A percentile compares a stretch with the other conserved stretches of the same genome.
Evolutionary conservation across 2,888 invertebrate species (phyloP).

Genomic region (Pycnomerus fuliginosus): DNA sequence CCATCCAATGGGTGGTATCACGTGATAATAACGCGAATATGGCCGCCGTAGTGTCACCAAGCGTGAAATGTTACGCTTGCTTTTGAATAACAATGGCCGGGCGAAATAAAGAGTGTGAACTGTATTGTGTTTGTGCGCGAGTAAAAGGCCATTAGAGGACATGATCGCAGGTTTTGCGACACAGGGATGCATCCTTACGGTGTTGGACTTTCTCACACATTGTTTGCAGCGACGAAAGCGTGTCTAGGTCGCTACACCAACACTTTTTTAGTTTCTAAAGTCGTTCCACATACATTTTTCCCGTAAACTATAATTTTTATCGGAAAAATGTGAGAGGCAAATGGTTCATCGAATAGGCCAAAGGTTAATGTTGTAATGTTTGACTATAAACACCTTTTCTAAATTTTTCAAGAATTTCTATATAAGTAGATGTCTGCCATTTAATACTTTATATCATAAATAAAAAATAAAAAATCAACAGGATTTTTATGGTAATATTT

Average conservation of each 20-base stretch:
- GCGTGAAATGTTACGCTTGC: constrained; percentile 51
- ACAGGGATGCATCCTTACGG: constrained; percentile 8
- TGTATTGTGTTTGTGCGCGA: constrained; percentile 17
- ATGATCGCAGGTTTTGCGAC: constrained; percentile 15
- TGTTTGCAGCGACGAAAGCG: constrained; percentile 16
- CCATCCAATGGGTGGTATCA: constrained; percentile 14
- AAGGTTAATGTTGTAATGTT: constrained; percentile 11
- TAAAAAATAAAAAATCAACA: no score
- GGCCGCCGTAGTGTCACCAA: constrained; percentile 48
- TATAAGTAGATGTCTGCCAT: no score
- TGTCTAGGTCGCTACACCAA: constrained; percentile 11
- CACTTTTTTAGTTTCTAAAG: constrained; percentile 4
- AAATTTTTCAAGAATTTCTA: no score
- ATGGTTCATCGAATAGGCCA: constrained; percentile 5
- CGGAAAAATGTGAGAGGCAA: constrained; percentile 8
- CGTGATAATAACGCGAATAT: constrained; percentile 38
- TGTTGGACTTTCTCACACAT: constrained; percentile 16
- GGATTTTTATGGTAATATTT: no score
- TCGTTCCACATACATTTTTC: constrained; percentile 1
- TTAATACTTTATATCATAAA: no score
- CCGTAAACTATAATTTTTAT: constrained; percentile 2
- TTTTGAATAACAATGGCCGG: constrained; percentile 50
- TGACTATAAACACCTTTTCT: no score
- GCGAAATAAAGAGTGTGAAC: constrained; percentile 22
- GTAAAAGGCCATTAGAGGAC: constrained; percentile 16